Percentiles rank a stretch among this genome's conserved stretches.
Conservation (phyloP, 92 coral and sea anemone species). For the Phenganax stokvisi region DNA sequence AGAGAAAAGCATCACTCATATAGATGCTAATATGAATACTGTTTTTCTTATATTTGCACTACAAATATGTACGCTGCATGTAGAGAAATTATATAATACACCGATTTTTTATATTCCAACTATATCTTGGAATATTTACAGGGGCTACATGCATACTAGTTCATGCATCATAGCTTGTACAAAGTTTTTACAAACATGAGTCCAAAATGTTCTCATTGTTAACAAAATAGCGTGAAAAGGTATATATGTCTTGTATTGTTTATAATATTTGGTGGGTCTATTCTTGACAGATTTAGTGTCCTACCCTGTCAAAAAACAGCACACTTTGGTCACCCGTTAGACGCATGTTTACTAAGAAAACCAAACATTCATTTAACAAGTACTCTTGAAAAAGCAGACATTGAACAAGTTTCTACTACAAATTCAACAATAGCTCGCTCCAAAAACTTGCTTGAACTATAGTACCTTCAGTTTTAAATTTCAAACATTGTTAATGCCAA, state of each 20-base stretch:
- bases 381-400: background rate
- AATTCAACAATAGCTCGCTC: no score
- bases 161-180: background rate
- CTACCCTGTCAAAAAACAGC: background rate
- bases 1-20: no score
- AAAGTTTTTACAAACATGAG: background rate
- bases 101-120: no score
- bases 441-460: no score
- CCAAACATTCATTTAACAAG: background rate
- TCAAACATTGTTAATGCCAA: no score
- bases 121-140: no score
- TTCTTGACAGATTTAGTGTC: background rate
- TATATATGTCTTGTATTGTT: constrained; percentile 1
- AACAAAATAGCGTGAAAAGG: background rate
- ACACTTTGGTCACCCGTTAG: constrained; percentile 6
- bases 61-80: no score
- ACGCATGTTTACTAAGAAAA: background rate
- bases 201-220: background rate
- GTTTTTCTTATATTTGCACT: no score
- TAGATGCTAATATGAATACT: no score
- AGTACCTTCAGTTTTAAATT: no score
- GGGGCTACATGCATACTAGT: background rate
- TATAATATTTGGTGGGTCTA: constrained; percentile 1
- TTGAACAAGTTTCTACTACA: background rate
- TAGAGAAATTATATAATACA: no score